Conservation (phyloP, 2,888 invertebrate genomes). For the Gymnocheta viridis region DNA sequence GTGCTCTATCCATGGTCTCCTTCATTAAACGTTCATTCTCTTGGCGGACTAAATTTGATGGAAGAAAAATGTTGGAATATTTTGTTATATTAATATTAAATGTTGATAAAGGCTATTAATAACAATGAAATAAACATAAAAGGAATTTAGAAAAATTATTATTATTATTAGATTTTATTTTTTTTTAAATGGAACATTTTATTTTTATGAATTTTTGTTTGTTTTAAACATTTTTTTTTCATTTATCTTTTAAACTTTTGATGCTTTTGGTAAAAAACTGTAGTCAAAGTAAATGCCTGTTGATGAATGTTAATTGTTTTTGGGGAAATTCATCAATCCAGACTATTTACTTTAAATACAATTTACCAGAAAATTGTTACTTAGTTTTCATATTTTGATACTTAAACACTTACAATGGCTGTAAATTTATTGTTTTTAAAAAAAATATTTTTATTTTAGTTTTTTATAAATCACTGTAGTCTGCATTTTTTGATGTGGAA, state of each 20-base stretch:
- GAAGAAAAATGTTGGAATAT: constrained; percentile 15
- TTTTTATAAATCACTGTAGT: neutral
- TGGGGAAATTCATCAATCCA: constrained; percentile 79
- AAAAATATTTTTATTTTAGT: neutral
- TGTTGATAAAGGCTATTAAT: constrained; percentile 58
- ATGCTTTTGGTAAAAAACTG: constrained; percentile 79
- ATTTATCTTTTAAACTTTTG: constrained; percentile 65
- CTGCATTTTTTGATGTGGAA: neutral
- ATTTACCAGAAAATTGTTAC: constrained; percentile 74
- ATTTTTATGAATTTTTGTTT: constrained; percentile 61
- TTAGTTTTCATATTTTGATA: neutral
- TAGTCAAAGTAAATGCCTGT: constrained; percentile 81
- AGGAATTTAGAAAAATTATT: constrained; percentile 41
- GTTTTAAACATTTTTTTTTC: constrained; percentile 19
- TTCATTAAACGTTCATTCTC: constrained; percentile 93
- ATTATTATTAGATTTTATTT: neutral
- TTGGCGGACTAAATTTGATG: constrained; percentile 87
- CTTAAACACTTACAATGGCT: constrained; percentile 63
- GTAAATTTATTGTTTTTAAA: constrained; percentile 40
- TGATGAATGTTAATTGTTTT: constrained; percentile 77
- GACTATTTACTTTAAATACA: constrained; percentile 81
- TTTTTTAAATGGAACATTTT: constrained; percentile 69
- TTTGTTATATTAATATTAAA: constrained; percentile 64
- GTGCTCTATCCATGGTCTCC: constrained; percentile 86
- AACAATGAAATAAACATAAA: constrained; percentile 44